Evolutionary conservation across 2,113 vertebrate species (phyloP).

Genomic region (Dissostichus mawsoni): DNA sequence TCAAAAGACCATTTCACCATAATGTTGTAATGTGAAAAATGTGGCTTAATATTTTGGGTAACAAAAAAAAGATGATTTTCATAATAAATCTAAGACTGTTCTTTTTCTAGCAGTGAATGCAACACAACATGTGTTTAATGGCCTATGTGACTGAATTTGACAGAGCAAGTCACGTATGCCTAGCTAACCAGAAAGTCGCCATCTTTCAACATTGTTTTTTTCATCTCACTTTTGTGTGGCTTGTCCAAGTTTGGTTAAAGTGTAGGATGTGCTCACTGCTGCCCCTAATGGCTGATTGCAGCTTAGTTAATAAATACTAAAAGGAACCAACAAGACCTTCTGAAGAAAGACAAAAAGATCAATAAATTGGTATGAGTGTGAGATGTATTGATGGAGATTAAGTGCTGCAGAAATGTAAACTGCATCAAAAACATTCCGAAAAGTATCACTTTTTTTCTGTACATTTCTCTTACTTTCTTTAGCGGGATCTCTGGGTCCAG

Average conservation of each 20-base stretch:
- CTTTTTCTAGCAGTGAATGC: no score
- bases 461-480: slow-evolving; percentile 6
- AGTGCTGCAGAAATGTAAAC: background rate
- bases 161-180: no score
- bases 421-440: background rate
- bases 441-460: background rate
- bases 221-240: background rate
- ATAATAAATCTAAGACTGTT: no score
- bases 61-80: no score
- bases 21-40: no score
- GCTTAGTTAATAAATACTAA: background rate
- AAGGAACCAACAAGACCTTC: background rate
- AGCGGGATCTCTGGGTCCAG: slow-evolving; percentile 24
- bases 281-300: background rate
- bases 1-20: no score
- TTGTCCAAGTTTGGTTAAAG: background rate
- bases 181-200: no score
- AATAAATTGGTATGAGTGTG: background rate
- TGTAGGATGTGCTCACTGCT: background rate
- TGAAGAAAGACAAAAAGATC: background rate
- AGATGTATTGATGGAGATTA: background rate
- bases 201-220: no score
- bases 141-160: no score
- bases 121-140: no score
- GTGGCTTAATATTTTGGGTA: no score